Base-by-base conservation (phyloP, 2,113 vertebrate genomes). In the Turdus rufiventris region DNA sequence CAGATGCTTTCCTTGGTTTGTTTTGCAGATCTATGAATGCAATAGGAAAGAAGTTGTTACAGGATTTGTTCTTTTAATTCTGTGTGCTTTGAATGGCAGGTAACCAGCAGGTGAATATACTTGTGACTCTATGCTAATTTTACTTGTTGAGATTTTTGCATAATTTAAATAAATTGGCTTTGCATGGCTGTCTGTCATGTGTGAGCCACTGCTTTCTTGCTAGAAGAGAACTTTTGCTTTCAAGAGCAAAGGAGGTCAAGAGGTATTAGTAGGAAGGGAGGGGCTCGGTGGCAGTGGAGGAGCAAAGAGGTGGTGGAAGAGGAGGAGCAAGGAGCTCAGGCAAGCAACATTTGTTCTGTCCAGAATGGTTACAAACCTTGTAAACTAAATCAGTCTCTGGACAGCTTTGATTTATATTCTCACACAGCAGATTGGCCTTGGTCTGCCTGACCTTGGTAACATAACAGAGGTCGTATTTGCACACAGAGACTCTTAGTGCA, bases 351-450 rank as follows among this genome's bases (percentile, higher is more conserved):
- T 89, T 26, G 45, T 94, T 93, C 63, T 87, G 78, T 88, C 63
- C 91, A 65, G 87, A 86, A 71, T 71, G 76, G 86, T 94, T 94
- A 92, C 75, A 86, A 87, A 91, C 86, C 89, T 81, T 84, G 78
- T 93, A 96, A 96, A 95, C 51, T 16, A 94, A 95, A 92, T 95
- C 89, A 81, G 78, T 88, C 87, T 40, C 78, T 91, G 54, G 96
- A 88, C 90, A 96, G 75, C 85, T 95, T 94, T 95, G 94, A 93
- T 90, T 93, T 91, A 84, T 96, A 93, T 83, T 89, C 85, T 70
- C 50, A 42, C 38, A 57, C 42, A 80, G 94, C 76, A 29, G 65
- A 95, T 51, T 91, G 86, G 84, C 56, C 51, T 71, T 94, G 93
- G 47, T 96, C 62, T 91, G 96, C 83, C 61, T 95, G 80, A 91